Evolutionary conservation across 2,797 vertebrate genomes (phyloP), one percentile per base, ranked within the genome.

Genomic region (Epinephelus awoara): DNA sequence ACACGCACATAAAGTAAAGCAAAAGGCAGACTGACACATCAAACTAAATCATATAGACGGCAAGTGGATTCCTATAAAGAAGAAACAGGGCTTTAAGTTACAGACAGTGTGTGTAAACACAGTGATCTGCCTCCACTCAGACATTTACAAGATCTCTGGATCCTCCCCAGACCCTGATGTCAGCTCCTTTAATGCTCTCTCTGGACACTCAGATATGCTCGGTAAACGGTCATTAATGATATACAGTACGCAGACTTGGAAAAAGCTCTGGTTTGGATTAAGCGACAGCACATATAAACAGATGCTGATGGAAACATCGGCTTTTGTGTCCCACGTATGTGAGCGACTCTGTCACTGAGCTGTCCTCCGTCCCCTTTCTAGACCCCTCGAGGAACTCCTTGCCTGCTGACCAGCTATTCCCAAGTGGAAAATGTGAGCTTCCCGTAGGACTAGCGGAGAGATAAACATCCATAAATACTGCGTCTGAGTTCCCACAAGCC

Each of bases 391-490:
- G 78, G 80, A 83, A 74, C 84, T 55, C 79, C 61, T 71, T 64
- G 67, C 65, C 78, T 52, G 77, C 79, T 92, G 88, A 87, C 84
- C 84, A 85, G 76, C 76, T 83, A 89, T 89, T 91, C 88, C 92
- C 88, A 56, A 92, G 83, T 93, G 94, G 94, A 94, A 95, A 94
- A 92, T 92, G 85, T 93, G 87, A 94, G 90, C 82, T 84, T 93
- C 91, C 92, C 91, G 63, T 54, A 82, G 91, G 93, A 94, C 84
- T 51, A 79, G 82, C 74, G 52, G 44, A 89, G 86, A 89, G 84
- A 91, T 94, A 94, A 94, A 95, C 93, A 94, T 89, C 90, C 90
- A 93, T 93, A 91, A 94, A 94, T 91, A 92, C 86, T 82, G 82
- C 7, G 46, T 73, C 84, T 75, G 69, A 80, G 87, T 94, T 95